Percentiles rank a stretch among this genome's conserved stretches.
phyloP scores from a whole-genome alignment of 2,113 vertebrate genomes.

The Scomber colias region DNA sequence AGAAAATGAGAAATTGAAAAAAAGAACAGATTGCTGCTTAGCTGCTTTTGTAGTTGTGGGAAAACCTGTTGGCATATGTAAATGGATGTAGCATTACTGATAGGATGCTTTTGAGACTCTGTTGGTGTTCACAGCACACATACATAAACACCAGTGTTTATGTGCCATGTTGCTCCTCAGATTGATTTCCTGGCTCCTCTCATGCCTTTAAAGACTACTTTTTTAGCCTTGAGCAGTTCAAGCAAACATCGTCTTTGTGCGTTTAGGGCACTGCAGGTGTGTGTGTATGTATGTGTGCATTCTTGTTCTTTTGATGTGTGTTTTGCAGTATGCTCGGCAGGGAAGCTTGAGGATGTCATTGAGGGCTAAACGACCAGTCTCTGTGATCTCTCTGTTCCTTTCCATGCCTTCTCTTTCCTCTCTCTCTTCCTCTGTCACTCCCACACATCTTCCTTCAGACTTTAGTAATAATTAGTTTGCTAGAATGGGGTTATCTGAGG shows the following conservation, averaged over 20 bases:
- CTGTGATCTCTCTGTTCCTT: constrained; percentile 59
- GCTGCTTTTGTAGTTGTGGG: constrained; percentile 12
- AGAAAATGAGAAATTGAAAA: constrained; percentile 16
- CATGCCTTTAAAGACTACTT: constrained; percentile 54
- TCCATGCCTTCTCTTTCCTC: constrained; percentile 20
- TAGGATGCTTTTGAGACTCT: neutral
- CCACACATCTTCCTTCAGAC: constrained; percentile 56
- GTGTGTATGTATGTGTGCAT: constrained; percentile 39
- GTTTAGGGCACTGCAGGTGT: constrained; percentile 42
- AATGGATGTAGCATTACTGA: constrained; percentile 22
- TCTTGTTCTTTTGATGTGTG: constrained; percentile 65
- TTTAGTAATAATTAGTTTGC: constrained; percentile 74
- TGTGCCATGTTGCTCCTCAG: constrained; percentile 39
- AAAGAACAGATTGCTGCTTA: neutral
- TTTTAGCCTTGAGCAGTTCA: constrained; percentile 59
- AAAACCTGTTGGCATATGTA: constrained; percentile 11
- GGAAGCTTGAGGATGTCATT: constrained; percentile 44
- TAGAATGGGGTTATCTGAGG: constrained; percentile 61
- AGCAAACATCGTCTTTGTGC: constrained; percentile 51
- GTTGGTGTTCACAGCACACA: constrained; percentile 11
- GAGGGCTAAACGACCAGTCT: constrained; percentile 62
- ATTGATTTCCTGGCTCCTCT: constrained; percentile 55
- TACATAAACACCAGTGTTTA: constrained; percentile 32
- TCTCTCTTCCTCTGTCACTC: constrained; percentile 44
- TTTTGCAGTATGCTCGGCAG: constrained; percentile 56